Evolutionary conservation across 1,140 invertebrate species (phyloP).

Genomic region (Trichoplusia ni): DNA sequence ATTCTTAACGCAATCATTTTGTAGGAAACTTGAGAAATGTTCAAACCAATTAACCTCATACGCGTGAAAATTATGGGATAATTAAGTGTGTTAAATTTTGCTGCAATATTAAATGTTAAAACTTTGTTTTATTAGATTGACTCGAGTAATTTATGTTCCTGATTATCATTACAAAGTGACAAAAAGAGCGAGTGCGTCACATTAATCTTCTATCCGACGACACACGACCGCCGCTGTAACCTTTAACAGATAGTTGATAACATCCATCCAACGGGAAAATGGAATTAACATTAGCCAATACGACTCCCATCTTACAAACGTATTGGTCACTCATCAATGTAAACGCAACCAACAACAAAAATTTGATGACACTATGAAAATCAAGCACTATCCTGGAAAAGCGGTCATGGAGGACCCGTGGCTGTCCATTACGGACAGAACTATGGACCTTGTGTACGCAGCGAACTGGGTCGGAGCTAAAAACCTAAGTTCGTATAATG

Average conservation of each 20-base stretch:
- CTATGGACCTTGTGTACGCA: slow-evolving; percentile 90
- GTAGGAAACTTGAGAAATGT: neutral
- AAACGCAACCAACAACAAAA: slow-evolving; percentile 21
- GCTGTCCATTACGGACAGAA: slow-evolving; percentile 83
- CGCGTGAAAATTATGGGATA: neutral
- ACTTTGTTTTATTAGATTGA: neutral
- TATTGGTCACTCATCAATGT: slow-evolving; percentile 23
- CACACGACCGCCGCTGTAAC: slow-evolving; percentile 8
- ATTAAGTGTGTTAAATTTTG: neutral
- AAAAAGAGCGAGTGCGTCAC: slow-evolving; percentile 25
- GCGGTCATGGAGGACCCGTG: slow-evolving; percentile 88
- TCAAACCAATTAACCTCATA: neutral
- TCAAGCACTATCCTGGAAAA: slow-evolving; percentile 90
- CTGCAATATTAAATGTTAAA: slow-evolving; percentile 5
- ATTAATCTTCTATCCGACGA: slow-evolving; percentile 22
- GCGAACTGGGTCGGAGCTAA: slow-evolving; percentile 90
- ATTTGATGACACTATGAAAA: slow-evolving; percentile 85
- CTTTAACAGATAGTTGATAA: slow-evolving; percentile 21
- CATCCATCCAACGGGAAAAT: slow-evolving; percentile 34
- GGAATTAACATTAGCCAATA: slow-evolving; percentile 35
- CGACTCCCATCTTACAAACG: neutral
- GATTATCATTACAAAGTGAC: slow-evolving; percentile 8
- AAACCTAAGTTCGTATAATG: slow-evolving; percentile 66
- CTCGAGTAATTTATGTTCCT: slow-evolving; percentile 11
- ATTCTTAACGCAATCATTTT: slow-evolving; percentile 29